Evolutionary conservation across 1,140 invertebrate species (phyloP), one percentile per base, ranked within the genome.

Genomic region (Drosophila parabipectinata): DNA sequence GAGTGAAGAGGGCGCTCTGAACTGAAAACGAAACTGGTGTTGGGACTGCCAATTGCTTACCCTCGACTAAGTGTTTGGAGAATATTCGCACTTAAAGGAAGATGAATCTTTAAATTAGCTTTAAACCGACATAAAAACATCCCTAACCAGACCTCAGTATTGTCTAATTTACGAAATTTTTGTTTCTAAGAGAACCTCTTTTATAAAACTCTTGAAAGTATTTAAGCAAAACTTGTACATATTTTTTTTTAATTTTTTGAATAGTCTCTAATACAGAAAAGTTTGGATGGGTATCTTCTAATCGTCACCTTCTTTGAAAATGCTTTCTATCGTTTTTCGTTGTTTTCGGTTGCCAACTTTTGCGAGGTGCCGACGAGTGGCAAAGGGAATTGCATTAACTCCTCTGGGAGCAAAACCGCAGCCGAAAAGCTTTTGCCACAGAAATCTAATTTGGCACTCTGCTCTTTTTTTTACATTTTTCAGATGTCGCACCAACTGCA

Each of bases 401-500:
- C 56, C 56, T 26, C 34, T 73, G 53, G 60, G 50, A 56, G 30
- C 50, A 37, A 63, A 63, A 73, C 53, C 54, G 66, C 53, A 54
- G 67, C 71, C 55, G 57, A 88, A 82, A 88, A 79, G 79, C 79
- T 88, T 88, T 79, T 72, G 62, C 72, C 72, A 77, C 73, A 87
- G 52, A 69, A 84, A 81, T 84, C 81, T 85, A 85, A 85, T 82
- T 82, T 80, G 50, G 57, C 66, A 67, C 58, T 81, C 53, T 67
- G 51, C 10, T 51, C 3, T 12, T 55, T 56, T 8, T 48, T 21
- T 63, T 73, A 21, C 18, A 10, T 47, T 47, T 47, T 47, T 9
- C 63, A 91, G 90, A 90, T 91, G 81, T 75, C 90, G 57, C 88
- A 91, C 63, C 71, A 83, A 69, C 67, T 88, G 77, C 79, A 80